phyloP scores from a whole-genome alignment of 2,797 vertebrate species.

The Podarcis lilfordi region DNA sequence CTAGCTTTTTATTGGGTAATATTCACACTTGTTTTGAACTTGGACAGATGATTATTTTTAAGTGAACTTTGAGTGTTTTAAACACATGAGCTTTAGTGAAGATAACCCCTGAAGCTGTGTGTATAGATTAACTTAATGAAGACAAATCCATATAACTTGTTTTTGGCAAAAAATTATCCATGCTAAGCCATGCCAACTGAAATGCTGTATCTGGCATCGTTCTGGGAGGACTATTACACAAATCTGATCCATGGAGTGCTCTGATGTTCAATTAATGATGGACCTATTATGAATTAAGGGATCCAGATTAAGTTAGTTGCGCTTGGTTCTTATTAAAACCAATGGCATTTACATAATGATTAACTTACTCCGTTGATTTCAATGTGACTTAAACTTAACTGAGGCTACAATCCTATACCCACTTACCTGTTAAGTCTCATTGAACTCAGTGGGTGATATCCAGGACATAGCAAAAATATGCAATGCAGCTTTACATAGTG shows the following conservation, averaged over 20 bases:
- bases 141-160: not conserved
- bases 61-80: not conserved
- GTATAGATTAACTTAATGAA: not conserved
- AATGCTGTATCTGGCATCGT: not conserved
- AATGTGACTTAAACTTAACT: too few species aligned
- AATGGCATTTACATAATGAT: too few species aligned
- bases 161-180: not conserved
- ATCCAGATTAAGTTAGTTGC: too few species aligned
- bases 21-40: not conserved
- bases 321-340: too few species aligned
- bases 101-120: not conserved
- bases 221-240: not conserved
- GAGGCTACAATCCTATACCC: too few species aligned
- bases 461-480: too few species aligned
- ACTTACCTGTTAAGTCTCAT: too few species aligned
- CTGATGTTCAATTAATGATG: not conserved
- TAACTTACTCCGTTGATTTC: too few species aligned
- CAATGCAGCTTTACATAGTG: too few species aligned
- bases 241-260: not conserved
- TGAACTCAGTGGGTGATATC: too few species aligned
- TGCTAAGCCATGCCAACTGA: not conserved
- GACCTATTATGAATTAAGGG: too few species aligned
- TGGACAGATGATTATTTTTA: not conserved
- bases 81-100: not conserved
- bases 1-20: not conserved